Percentiles rank a stretch among this genome's conserved stretches.
Evolutionary conservation across 2,888 invertebrate genomes (phyloP).

Genomic region (Thera britannica): DNA sequence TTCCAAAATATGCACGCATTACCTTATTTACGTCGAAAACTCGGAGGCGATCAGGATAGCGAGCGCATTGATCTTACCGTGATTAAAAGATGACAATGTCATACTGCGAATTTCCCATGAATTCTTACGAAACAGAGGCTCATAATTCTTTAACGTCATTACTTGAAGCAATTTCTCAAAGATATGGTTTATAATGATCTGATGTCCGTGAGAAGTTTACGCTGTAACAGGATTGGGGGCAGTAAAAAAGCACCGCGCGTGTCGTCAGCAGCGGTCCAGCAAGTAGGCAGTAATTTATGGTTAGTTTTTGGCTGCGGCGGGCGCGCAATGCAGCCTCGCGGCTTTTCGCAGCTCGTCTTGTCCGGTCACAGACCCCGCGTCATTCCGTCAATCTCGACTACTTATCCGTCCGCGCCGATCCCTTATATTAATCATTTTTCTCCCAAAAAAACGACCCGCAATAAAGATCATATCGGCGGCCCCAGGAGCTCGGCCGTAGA

Average conservation of each 20-base stretch:
- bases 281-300: slow-evolving; percentile 85
- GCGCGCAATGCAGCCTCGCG: slow-evolving; percentile 79
- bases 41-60: slow-evolving; percentile 43
- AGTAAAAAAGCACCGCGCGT: slow-evolving; percentile 76
- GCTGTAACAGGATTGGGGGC: slow-evolving; percentile 77
- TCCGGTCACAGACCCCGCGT: slow-evolving; percentile 81
- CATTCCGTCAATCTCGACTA: slow-evolving; percentile 81
- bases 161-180: slow-evolving; percentile 72
- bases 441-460: slow-evolving; percentile 68
- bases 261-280: slow-evolving; percentile 75
- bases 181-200: slow-evolving; percentile 70
- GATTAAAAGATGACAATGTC: slow-evolving; percentile 55
- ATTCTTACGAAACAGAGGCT: slow-evolving; percentile 62
- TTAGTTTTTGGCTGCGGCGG: slow-evolving; percentile 82
- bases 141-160: slow-evolving; percentile 72
- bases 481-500: slow-evolving; percentile 57
- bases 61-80: slow-evolving; percentile 46
- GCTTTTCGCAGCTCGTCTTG: slow-evolving; percentile 69
- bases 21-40: slow-evolving; percentile 30
- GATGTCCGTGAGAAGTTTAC: slow-evolving; percentile 80
- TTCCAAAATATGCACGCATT: slow-evolving; percentile 42
- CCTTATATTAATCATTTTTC: slow-evolving; percentile 80
- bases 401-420: slow-evolving; percentile 80
- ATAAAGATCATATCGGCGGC: slow-evolving; percentile 76
- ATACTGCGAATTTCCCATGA: slow-evolving; percentile 57